These are phyloP conservation scores for Cyclopterus lumpus DNA, from an alignment of 2,797 vertebrate species.

Conservation along the genomic window DNA sequence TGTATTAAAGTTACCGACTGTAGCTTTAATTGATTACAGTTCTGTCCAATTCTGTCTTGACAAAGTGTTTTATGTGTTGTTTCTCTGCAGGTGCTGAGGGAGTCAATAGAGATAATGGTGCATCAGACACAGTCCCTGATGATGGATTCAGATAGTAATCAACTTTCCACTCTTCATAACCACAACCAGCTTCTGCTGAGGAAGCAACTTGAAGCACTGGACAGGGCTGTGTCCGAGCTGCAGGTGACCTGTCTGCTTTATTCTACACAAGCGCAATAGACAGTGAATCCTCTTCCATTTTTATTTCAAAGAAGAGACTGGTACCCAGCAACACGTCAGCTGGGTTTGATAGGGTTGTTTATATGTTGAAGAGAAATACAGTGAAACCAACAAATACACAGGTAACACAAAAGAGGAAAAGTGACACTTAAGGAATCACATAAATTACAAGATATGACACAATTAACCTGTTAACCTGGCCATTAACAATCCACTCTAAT, in stretches of 20 bases:
- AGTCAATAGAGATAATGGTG: conserved; percentile 55
- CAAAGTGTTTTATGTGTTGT: neutral
- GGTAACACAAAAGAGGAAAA: neutral
- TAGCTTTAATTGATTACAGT: neutral
- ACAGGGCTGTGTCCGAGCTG: conserved; percentile 58
- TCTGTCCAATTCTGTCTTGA: neutral
- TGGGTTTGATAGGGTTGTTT: neutral
- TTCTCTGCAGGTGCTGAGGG: conserved; percentile 68
- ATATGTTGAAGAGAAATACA: neutral
- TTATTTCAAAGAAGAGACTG: neutral
- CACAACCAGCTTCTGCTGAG: conserved; percentile 47
- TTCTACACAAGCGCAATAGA: neutral
- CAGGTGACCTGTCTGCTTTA: conserved; percentile 61
- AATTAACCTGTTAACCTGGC: too few species aligned
- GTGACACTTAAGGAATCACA: too few species aligned
- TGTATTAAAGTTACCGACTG: neutral
- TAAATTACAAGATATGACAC: too few species aligned
- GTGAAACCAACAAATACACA: neutral
- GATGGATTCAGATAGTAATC: conserved; percentile 20
- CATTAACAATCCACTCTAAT: too few species aligned
- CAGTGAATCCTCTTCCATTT: neutral
- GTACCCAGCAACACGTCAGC: neutral
- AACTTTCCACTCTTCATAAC: conserved; percentile 15
- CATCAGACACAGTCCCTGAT: conserved; percentile 45
- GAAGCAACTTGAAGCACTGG: conserved; percentile 54